Percentiles rank a stretch among this genome's conserved stretches.
Conservation (phyloP, 2,113 vertebrate genomes). For the Colistium nudipinnis region DNA sequence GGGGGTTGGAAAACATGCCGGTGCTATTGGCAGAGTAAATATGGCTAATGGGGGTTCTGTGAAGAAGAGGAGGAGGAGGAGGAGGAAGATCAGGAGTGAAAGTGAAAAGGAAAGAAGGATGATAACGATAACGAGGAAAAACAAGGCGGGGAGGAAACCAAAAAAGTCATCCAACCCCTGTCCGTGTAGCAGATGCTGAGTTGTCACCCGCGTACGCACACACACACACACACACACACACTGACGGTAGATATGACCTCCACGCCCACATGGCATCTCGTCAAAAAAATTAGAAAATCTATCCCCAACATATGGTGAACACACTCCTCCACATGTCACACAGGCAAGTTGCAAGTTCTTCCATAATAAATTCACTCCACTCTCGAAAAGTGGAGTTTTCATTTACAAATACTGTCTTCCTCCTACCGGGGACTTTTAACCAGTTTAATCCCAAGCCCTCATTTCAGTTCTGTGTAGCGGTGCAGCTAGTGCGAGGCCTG, state of each 20-base stretch:
- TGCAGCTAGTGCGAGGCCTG: constrained; percentile 67
- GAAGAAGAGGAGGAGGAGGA: background rate
- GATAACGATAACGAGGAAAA: background rate
- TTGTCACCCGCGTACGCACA: background rate
- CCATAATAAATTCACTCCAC: background rate
- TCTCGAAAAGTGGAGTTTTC: background rate
- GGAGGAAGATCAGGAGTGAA: background rate
- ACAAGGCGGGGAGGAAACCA: background rate
- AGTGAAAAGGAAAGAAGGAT: constrained; percentile 5
- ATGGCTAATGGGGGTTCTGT: constrained; percentile 14
- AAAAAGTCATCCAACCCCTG: background rate
- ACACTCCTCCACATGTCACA: constrained; percentile 27
- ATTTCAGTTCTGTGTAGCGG: background rate
- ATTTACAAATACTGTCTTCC: background rate
- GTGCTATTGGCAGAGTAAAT: constrained; percentile 56
- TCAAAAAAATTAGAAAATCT: constrained; percentile 17
- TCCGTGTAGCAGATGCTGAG: background rate
- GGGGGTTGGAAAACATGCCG: constrained; percentile 44
- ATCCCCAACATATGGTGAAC: constrained; percentile 47
- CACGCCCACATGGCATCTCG: constrained; percentile 47
- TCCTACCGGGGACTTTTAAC: background rate
- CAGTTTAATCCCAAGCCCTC: background rate
- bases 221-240: background rate
- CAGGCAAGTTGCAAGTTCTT: background rate
- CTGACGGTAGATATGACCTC: constrained; percentile 10